Evolutionary conservation across 2,888 invertebrate genomes (phyloP).

Genomic region (Hesperia comma): DNA sequence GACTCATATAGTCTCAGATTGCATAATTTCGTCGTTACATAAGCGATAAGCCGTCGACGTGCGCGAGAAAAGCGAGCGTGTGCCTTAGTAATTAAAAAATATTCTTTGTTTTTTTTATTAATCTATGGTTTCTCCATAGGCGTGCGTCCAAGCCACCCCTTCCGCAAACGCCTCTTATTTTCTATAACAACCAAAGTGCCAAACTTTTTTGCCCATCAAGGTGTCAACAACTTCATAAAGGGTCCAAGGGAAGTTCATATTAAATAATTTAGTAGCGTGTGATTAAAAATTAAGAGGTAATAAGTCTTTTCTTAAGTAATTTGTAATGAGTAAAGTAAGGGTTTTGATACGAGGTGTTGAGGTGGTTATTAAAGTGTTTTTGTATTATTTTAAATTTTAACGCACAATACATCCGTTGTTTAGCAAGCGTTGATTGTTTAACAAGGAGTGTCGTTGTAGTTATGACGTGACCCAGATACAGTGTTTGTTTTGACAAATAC

Average conservation of each 20-base stretch:
- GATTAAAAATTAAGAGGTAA: constrained; percentile 75
- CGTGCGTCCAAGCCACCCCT: constrained; percentile 22
- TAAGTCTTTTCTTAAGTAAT: constrained; percentile 56
- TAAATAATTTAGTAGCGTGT: constrained; percentile 59
- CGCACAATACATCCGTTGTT: constrained; percentile 13
- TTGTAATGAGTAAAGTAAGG: constrained; percentile 55
- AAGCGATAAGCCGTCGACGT: constrained; percentile 32
- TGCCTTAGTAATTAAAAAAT: background rate
- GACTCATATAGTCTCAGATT: constrained; percentile 19
- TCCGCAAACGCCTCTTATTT: constrained; percentile 42
- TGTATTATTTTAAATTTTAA: constrained; percentile 25
- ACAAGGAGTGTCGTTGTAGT: constrained; percentile 14
- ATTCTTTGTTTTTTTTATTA: background rate
- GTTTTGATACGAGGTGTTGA: constrained; percentile 52
- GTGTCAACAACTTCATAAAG: constrained; percentile 70
- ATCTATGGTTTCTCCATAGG: background rate
- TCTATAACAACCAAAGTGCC: constrained; percentile 47
- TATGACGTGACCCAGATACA: constrained; percentile 59
- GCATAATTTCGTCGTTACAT: constrained; percentile 20
- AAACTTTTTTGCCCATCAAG: constrained; percentile 65
- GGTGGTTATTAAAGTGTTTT: constrained; percentile 64
- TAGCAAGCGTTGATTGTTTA: background rate
- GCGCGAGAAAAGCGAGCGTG: background rate
- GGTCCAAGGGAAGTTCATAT: constrained; percentile 53
- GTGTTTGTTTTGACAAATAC: constrained; percentile 66